Conservation (phyloP, 2,113 vertebrate genomes). For the Argyrosomus japonicus region DNA sequence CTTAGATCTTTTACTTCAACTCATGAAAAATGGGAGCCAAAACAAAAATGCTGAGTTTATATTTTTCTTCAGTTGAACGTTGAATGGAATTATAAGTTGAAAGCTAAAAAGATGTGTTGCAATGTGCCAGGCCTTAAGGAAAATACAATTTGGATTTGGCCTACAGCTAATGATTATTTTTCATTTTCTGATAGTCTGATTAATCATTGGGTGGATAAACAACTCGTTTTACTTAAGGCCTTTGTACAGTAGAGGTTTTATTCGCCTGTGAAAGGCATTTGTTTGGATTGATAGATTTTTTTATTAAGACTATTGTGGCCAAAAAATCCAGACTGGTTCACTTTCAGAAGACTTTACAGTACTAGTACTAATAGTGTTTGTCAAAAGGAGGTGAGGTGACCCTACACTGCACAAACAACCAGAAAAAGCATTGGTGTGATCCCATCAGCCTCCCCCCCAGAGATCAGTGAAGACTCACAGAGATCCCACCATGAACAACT, state of each 20-base stretch:
- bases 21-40: no score
- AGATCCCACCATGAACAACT: neutral
- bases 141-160: neutral
- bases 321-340: neutral
- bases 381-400: neutral
- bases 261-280: no score
- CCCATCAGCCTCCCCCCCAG: neutral
- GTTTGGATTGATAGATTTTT: neutral
- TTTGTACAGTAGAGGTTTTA: neutral
- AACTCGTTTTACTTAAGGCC: neutral
- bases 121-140: neutral
- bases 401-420: neutral
- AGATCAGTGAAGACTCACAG: neutral
- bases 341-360: constrained; percentile 2
- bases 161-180: neutral
- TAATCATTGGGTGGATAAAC: neutral
- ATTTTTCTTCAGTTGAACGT: no score
- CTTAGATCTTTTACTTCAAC: no score
- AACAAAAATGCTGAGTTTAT: no score
- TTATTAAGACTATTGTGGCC: neutral
- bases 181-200: neutral
- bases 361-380: neutral
- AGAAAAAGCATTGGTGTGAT: neutral
- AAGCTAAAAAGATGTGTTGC: neutral
- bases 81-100: no score